Evolutionary conservation across 2,888 invertebrate genomes (phyloP), one percentile per base, ranked within the genome.

Genomic region (Yponomeuta cagnagella): DNA sequence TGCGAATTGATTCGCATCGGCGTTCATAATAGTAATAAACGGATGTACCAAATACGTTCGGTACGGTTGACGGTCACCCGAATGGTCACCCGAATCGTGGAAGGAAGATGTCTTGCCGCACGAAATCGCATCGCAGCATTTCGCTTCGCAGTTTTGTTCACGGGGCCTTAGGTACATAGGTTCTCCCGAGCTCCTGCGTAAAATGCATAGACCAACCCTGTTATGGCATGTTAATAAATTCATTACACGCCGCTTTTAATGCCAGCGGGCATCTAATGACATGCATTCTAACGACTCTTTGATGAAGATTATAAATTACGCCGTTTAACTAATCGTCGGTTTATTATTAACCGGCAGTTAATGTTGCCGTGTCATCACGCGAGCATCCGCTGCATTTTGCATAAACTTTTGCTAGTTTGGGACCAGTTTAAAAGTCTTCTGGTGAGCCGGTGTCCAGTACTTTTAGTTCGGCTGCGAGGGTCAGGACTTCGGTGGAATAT

Each of bases 321-420:
- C 43, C 43, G 67, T 10, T 65, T 31, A 33, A 67, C 67, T 68
- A 68, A 68, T 68, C 68, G 48, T 10, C 48, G 43, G 43, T 68
- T 68, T 68, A 68, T 68, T 68, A 68, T 68, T 31, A 68, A 43
- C 48, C 43, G n/a, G 68, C 48, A 43, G 43, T 48, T 68, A 68
- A 23, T n/a, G 10, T 4, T 65, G 65, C 31, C 65, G 65, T 65
- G 65, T 65, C 33, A 33, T 65, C 65, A 65, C 65, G 65, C 65
- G 65, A 65, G 31, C 31, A 10, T 65, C 52, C 33, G 12, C 31
- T 65, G 65, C 65, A 65, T 58, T 58, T 58, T 58, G 52, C 52
- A 58, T 65, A 31, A 31, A 65, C 65, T 65, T 65, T 65, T 65
- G 31, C 65, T 65, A 33, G 15, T 65, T 30, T 43, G 31, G 10